Base-by-base conservation (phyloP, 2,888 invertebrate species). In the Panorpa germanica region DNA sequence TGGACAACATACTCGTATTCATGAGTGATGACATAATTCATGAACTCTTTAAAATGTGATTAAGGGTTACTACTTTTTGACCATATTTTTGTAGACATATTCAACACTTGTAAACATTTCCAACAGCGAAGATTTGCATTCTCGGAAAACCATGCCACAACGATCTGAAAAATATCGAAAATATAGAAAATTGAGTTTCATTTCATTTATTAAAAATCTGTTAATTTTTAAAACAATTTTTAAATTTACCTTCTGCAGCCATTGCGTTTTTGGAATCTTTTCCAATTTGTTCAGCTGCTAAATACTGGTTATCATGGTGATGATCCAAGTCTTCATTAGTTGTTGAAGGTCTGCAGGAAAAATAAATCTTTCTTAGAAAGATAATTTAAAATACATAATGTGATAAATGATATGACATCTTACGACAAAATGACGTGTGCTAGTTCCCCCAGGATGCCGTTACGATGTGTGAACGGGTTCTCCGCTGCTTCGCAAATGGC, bases 401-500 rank as follows among this genome's bases (percentile, higher is more conserved):
- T 23, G 11, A 31, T 21, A 7, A 28, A 3, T 25, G 15, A 37
- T 37, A 36, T 34, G 37, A 40, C 34, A 41, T 60, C 69, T 68
- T 57, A 77, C 68, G 74, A 74, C 47, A 82, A 63, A 45, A 78
- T 51, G 40, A 78, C 70, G 54, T 80, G 73, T 38, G 77, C 57
- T 44, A 82, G 59, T 55, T 81, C 73, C 15, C 71, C 76, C 37
- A 77, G 62, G 43, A 82, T 57, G 4, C 80, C 77, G 42, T 71
- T 70, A 41, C 69, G 66, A 44, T 68, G 61, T 39, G 59, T 63
- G 44, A 80, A 64, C 29, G 76, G 68, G 35, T 65, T 57, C 41
- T 70, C 64, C 1, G 80, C 70, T 16, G 72, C 65, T 48, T 82
- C 78, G 46, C 82, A 82, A 46, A 82, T 75, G 39, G 71, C 65